Percentiles rank a stretch among this genome's conserved stretches.
Evolutionary conservation across 2,888 invertebrate genomes (phyloP).

Genomic region (Periphyllus acericola): DNA sequence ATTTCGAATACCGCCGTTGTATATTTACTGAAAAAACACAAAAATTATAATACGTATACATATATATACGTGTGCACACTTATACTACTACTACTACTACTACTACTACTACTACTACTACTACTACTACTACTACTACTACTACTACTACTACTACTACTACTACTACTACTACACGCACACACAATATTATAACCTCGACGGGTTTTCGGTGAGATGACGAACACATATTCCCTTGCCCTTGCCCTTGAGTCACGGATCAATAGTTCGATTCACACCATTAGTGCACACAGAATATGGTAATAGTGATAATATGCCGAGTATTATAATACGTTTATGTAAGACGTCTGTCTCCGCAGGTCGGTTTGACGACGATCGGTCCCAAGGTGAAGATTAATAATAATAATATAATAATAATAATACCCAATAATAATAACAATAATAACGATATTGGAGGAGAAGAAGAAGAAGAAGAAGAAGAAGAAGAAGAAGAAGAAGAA

Average conservation of each 20-base stretch:
- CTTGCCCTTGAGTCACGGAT: constrained; percentile 59
- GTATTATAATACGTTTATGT: neutral
- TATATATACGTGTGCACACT: neutral
- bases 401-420: no score
- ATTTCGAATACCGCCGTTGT: neutral
- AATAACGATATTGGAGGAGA: neutral
- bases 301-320: no score
- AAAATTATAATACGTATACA: neutral
- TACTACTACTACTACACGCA: neutral
- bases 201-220: constrained; percentile 5
- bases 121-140: neutral
- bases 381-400: constrained; percentile 40
- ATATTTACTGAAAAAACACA: neutral
- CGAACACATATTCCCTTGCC: constrained; percentile 37
- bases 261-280: constrained; percentile 35
- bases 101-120: neutral
- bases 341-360: constrained; percentile 37
- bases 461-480: neutral
- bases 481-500: neutral
- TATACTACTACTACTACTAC: neutral
- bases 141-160: neutral
- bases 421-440: no score
- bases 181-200: constrained; percentile 16
- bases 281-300: neutral
- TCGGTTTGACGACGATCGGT: neutral